A percentile compares a stretch with the other conserved stretches of the same genome.
Evolutionary conservation across 2,888 invertebrate genomes (phyloP).

Genomic region (Callimorpha dominula): DNA sequence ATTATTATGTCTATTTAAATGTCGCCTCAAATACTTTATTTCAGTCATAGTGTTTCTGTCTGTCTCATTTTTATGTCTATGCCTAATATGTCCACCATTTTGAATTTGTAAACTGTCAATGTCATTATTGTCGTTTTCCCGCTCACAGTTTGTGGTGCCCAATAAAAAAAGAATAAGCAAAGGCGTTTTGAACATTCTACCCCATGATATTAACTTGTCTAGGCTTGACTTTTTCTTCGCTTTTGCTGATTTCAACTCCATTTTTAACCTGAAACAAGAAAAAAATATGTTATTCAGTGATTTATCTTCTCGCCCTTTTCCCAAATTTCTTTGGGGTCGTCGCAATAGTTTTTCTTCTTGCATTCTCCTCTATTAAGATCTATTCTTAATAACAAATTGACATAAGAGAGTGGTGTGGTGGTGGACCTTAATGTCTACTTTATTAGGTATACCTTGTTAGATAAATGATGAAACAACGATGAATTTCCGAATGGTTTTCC

Average conservation of each 20-base stretch:
- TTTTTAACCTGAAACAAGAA: constrained; percentile 70
- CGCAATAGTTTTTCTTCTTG: too few species aligned
- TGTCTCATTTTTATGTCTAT: constrained; percentile 63
- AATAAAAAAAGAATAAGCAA: constrained; percentile 74
- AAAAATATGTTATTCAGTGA: constrained; percentile 4
- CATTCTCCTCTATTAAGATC: too few species aligned
- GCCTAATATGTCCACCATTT: constrained; percentile 56
- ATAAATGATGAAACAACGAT: too few species aligned
- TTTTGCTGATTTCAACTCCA: constrained; percentile 81
- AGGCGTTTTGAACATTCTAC: constrained; percentile 74
- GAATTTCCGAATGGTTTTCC: too few species aligned
- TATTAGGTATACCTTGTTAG: too few species aligned
- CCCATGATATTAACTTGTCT: constrained; percentile 71
- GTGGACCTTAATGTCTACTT: too few species aligned
- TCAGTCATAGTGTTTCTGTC: constrained; percentile 70
- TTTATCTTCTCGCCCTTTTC: too few species aligned
- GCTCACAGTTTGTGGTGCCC: constrained; percentile 76
- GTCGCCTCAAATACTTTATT: constrained; percentile 75
- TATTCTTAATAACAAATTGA: too few species aligned
- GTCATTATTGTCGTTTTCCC: constrained; percentile 64
- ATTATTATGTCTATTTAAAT: constrained; percentile 76
- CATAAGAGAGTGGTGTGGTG: too few species aligned
- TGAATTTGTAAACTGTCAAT: constrained; percentile 47
- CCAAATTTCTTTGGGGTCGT: too few species aligned
- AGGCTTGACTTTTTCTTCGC: constrained; percentile 77